Conservation (phyloP, 2,113 vertebrate genomes). For the Corynorhinus townsendii region DNA sequence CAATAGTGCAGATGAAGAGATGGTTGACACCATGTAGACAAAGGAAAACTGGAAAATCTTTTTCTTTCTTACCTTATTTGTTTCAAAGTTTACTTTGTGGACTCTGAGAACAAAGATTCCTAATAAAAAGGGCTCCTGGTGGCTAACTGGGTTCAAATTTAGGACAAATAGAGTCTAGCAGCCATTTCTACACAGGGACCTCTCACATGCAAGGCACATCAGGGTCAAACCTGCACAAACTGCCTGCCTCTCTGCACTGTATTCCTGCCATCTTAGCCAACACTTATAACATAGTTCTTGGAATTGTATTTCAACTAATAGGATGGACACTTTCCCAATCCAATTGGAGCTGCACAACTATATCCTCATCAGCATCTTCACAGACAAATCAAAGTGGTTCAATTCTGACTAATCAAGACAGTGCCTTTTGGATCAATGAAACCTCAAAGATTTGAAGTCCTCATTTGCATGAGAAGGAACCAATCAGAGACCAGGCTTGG, state of each 20-base stretch:
- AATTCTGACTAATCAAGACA: background rate
- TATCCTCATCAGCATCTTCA: background rate
- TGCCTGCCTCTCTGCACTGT: background rate
- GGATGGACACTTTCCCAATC: background rate
- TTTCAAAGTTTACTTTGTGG: background rate
- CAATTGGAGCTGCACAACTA: background rate
- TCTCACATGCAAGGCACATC: background rate
- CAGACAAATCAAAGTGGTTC: background rate
- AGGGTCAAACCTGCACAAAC: background rate
- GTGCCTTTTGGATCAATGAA: background rate
- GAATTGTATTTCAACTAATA: background rate
- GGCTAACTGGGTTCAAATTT: background rate
- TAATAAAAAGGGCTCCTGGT: background rate
- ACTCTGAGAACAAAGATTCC: background rate
- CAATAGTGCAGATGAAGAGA: rapidly evolving
- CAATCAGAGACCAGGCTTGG: background rate
- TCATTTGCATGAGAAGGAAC: background rate
- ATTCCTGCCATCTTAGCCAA: background rate
- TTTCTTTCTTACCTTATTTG: background rate
- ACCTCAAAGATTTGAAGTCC: background rate
- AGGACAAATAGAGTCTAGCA: background rate
- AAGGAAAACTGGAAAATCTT: background rate
- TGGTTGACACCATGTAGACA: rapidly evolving
- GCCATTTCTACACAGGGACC: background rate
- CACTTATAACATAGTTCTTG: background rate